phyloP scores from a whole-genome alignment of 2,113 vertebrate species.

The Limanda limanda region DNA sequence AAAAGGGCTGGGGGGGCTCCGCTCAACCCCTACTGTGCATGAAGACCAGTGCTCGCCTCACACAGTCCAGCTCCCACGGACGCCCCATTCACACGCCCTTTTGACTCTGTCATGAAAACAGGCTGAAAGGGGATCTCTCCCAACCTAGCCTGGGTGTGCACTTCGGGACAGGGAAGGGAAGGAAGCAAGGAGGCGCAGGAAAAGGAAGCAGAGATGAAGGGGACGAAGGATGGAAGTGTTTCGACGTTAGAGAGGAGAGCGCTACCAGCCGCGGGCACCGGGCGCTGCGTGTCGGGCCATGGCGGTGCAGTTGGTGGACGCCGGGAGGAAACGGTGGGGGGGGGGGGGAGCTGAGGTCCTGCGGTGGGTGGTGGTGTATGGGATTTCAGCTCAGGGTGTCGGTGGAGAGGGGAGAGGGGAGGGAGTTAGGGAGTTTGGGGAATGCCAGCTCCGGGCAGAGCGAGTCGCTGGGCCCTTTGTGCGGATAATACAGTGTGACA shows the following conservation, averaged over 20 bases:
- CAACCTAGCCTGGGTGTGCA: slow-evolving; percentile 71
- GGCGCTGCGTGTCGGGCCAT: slow-evolving; percentile 32
- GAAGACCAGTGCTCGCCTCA: slow-evolving; percentile 87
- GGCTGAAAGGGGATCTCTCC: slow-evolving; percentile 85
- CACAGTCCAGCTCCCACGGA: slow-evolving; percentile 89
- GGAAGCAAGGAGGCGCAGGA: slow-evolving; percentile 6
- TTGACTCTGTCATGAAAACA: slow-evolving; percentile 90
- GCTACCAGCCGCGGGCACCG: slow-evolving; percentile 71
- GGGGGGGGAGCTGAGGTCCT: slow-evolving; percentile 40
- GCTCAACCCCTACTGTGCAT: slow-evolving; percentile 96
- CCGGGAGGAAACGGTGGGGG: slow-evolving; percentile 50
- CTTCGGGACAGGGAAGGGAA: slow-evolving; percentile 44
- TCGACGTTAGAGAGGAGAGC: slow-evolving; percentile 32
- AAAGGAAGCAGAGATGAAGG: slow-evolving; percentile 24
- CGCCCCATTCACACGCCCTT: slow-evolving; percentile 99
- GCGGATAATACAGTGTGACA: slow-evolving; percentile 98
- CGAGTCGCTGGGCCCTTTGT: slow-evolving; percentile 92
- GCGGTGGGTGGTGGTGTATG: slow-evolving; percentile 70
- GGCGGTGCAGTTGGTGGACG: slow-evolving; percentile 51
- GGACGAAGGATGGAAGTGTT: slow-evolving; percentile 47
- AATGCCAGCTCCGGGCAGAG: slow-evolving; percentile 93
- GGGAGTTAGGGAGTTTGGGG: slow-evolving; percentile 85
- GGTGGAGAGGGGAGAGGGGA: slow-evolving; percentile 71
- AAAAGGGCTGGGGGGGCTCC: slow-evolving; percentile 91
- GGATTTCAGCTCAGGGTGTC: slow-evolving; percentile 73